Percentiles rank a stretch among this genome's conserved stretches.
Conservation (phyloP, 92 coral and sea anemone genomes). For the Heteractis magnifica region DNA sequence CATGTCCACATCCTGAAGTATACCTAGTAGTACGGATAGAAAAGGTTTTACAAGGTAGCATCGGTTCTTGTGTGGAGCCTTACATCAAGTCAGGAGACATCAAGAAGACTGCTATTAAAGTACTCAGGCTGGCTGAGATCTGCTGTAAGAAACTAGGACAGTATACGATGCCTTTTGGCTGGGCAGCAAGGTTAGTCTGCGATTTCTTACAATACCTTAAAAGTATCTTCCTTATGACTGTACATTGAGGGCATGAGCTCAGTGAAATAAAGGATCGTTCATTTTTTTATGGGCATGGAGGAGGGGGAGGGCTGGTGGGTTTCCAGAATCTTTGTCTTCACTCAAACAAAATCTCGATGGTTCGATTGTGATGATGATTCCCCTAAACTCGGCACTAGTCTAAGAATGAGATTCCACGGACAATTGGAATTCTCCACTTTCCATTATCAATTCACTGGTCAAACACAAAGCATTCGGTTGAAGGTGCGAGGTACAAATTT, state of each 20-base stretch:
- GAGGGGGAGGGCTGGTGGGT: no score
- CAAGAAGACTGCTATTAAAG: conserved; percentile 78
- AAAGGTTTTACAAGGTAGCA: conserved; percentile 94
- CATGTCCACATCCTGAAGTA: conserved; percentile 81
- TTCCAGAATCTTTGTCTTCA: no score
- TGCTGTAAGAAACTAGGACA: conserved; percentile 80
- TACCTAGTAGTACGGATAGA: conserved; percentile 86
- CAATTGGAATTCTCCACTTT: no score
- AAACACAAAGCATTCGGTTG: no score
- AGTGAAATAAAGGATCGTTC: no score
- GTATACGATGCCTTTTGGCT: conserved; percentile 90
- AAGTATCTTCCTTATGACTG: neutral
- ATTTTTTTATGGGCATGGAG: no score
- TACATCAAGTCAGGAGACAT: conserved; percentile 95
- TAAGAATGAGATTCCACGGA: neutral
- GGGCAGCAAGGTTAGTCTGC: conserved; percentile 81
- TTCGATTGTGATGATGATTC: neutral
- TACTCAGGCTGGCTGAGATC: conserved; percentile 85
- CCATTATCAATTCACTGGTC: no score
- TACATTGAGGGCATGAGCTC: neutral
- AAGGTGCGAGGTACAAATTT: no score
- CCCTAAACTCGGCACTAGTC: neutral
- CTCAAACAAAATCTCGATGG: no score
- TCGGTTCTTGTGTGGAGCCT: conserved; percentile 83
- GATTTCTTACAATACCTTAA: no score